phyloP scores from a whole-genome alignment of 2,797 vertebrate species.

The Lerista edwardsae region DNA sequence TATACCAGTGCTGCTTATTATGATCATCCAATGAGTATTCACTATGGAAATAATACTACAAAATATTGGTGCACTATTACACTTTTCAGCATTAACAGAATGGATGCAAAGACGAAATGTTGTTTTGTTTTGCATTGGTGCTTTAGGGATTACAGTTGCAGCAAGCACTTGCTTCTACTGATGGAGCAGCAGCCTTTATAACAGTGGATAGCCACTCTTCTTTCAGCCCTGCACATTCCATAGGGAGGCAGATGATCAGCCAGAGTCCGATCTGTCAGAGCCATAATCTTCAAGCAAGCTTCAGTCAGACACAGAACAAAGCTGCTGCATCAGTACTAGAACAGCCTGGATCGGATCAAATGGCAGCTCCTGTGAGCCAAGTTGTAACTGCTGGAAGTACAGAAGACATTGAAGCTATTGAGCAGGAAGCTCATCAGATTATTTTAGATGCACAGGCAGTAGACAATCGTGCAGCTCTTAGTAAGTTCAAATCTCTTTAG shows the following conservation, averaged over 20 bases:
- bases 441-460: slow-evolving; percentile 75
- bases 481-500: slow-evolving; percentile 72
- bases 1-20: too few species aligned
- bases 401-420: slow-evolving; percentile 64
- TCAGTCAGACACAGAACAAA: slow-evolving; percentile 58
- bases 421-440: slow-evolving; percentile 73
- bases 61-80: background rate
- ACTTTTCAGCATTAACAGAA: background rate
- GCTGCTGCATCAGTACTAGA: slow-evolving; percentile 46
- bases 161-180: slow-evolving; percentile 72
- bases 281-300: slow-evolving; percentile 64
- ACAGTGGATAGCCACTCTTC: slow-evolving; percentile 68
- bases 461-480: slow-evolving; percentile 67
- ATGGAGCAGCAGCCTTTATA: slow-evolving; percentile 69
- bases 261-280: slow-evolving; percentile 71
- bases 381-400: slow-evolving; percentile 69
- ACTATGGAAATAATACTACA: background rate
- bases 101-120: background rate
- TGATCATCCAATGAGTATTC: too few species aligned
- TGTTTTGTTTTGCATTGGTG: slow-evolving; percentile 57
- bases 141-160: slow-evolving; percentile 80
- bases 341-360: slow-evolving; percentile 61
- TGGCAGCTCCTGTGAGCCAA: slow-evolving; percentile 71
- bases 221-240: slow-evolving; percentile 67
- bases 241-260: slow-evolving; percentile 56